These are phyloP conservation scores for Crioceris asparagi DNA, from an alignment of 2,888 invertebrate species.

Conservation along the genomic window DNA sequence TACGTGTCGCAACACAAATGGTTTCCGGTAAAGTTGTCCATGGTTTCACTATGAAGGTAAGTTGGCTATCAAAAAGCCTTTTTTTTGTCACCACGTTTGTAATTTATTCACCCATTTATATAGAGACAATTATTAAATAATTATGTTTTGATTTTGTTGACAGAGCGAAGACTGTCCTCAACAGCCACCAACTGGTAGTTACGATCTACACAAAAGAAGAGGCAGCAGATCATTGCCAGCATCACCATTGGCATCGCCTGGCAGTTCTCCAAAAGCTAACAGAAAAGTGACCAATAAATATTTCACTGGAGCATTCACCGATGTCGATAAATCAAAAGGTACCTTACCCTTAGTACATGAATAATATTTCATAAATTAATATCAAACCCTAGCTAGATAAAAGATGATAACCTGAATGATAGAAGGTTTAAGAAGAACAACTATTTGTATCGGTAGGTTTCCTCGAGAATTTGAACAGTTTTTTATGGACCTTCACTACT, in stretches of 20 bases:
- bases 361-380: no score
- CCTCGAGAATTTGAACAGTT: no score
- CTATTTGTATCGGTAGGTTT: no score
- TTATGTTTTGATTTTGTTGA: neutral
- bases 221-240: conserved; percentile 63
- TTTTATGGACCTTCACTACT: no score
- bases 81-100: neutral
- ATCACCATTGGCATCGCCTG: conserved; percentile 55
- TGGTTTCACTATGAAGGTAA: conserved; percentile 32
- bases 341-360: no score
- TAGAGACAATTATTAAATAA: neutral
- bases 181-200: no score
- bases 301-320: conserved; percentile 43
- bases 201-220: conserved; percentile 41
- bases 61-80: neutral
- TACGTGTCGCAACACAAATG: conserved; percentile 50
- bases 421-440: no score
- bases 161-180: conserved; percentile 14
- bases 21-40: conserved; percentile 37
- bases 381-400: no score
- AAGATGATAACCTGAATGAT: no score
- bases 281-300: conserved; percentile 48
- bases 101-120: neutral
- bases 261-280: conserved; percentile 47
- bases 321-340: conserved; percentile 39